A percentile compares a stretch with the other conserved stretches of the same genome.
Conservation (phyloP, 2,113 vertebrate species). For the Paramormyrops kingsleyae region DNA sequence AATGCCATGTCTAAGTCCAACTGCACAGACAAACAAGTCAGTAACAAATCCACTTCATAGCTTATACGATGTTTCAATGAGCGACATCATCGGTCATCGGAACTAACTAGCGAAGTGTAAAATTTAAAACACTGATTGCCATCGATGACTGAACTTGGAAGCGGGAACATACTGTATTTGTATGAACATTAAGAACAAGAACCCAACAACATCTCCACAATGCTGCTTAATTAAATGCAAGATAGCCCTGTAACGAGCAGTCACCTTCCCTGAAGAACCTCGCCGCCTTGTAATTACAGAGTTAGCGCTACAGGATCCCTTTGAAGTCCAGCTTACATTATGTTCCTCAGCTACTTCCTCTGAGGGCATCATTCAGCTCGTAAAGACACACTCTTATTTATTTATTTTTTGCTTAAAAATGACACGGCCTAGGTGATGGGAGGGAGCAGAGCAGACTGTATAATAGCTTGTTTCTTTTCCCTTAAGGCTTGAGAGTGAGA, state of each 20-base stretch:
- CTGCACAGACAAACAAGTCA: background rate
- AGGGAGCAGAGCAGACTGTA: background rate
- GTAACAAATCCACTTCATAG: background rate
- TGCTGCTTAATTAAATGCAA: background rate
- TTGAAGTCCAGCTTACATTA: background rate
- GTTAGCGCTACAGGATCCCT: background rate
- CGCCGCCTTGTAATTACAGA: background rate
- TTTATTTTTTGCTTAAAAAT: background rate
- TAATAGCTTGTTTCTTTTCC: background rate
- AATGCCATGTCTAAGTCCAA: background rate
- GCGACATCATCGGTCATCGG: background rate
- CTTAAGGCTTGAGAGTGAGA: background rate
- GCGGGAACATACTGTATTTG: background rate
- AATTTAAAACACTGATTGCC: background rate
- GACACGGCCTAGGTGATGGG: background rate
- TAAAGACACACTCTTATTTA: background rate
- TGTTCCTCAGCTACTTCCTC: background rate
- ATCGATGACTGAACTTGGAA: background rate
- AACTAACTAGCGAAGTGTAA: background rate
- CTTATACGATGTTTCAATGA: background rate
- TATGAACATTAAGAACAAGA: background rate
- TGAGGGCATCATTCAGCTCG: background rate
- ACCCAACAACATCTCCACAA: background rate
- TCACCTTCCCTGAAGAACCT: background rate
- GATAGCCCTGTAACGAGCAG: background rate